Evolutionary conservation across 2,888 invertebrate species (phyloP), one percentile per base, ranked within the genome.

Genomic region (Tachina lurida): DNA sequence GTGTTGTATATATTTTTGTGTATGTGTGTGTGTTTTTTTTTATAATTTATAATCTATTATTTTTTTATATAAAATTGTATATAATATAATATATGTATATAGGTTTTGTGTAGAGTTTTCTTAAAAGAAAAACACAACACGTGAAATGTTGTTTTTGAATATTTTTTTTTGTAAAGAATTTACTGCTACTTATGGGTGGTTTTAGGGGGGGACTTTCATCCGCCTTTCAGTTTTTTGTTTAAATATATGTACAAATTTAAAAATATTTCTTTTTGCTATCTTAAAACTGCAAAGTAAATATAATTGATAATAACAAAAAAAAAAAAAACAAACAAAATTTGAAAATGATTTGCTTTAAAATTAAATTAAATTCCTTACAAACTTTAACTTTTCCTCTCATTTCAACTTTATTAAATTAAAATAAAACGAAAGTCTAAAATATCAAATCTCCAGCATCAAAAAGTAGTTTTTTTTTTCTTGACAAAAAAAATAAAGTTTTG

Each of bases 171-270:
- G n/a, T 88, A 68, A 81, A 87, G 84, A 83, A 87, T 43, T 83
- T 73, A 83, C 83, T 86, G 75, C 86, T 86, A 87, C 85, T 87
- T 78, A 73, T 87, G 88, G 88, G 89, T 88, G 88, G 88, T 88
- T 88, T 88, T 88, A 85, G 86, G 90, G 91, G 90, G 91, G 92
- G 91, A 92, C 91, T 91, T 92, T 91, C 92, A 91, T 91, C 91
- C 91, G 91, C 92, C 90, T 90, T 91, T 90, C 87, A 89, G 88
- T 88, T 88, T 88, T 88, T 74, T 87, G 12, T 81, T 88, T 89
- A 88, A 90, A 90, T 90, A 65, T 74, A 85, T 77, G 4, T 82
- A 82, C 85, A 85, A 75, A 73, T 17, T 70, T 73, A 85, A 70
- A 67, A 78, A 73, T 22, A 60, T 52, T 22, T 52, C 47, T 19